These are phyloP conservation scores for Polyommatus iphigenia DNA, from an alignment of 2,888 invertebrate genomes.

Conservation along the genomic window DNA sequence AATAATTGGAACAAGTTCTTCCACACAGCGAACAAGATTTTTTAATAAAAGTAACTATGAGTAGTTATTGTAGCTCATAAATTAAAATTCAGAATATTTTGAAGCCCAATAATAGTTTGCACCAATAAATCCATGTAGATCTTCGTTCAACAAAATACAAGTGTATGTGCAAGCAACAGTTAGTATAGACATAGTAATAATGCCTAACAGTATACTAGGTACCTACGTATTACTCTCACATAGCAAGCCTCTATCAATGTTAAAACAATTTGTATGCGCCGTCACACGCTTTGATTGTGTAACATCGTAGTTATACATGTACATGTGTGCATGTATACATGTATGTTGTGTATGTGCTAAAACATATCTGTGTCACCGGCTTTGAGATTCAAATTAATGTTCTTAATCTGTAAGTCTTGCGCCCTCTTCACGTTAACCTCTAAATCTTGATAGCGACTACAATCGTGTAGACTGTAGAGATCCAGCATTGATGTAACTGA, in stretches of 20 bases:
- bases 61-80: no score
- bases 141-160: not conserved
- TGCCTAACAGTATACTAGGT: not conserved
- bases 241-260: slow-evolving; percentile 35
- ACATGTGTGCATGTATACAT: not conserved
- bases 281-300: slow-evolving; percentile 47
- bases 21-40: no score
- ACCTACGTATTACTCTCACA: not conserved
- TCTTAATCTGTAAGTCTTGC: not conserved
- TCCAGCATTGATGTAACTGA: no score
- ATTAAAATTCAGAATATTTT: no score
- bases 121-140: no score
- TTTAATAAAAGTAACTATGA: no score
- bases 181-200: not conserved
- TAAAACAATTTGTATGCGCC: slow-evolving; percentile 55
- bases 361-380: not conserved
- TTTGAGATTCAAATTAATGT: not conserved
- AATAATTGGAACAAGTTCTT: no score
- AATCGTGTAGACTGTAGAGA: no score
- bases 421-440: not conserved
- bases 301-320: not conserved
- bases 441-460: no score
- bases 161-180: not conserved
- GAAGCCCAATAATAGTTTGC: no score
- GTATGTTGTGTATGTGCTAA: not conserved